These are phyloP conservation scores for Ceyx melanurus DNA, from an alignment of 2,113 vertebrate genomes.

Conservation along the genomic window DNA sequence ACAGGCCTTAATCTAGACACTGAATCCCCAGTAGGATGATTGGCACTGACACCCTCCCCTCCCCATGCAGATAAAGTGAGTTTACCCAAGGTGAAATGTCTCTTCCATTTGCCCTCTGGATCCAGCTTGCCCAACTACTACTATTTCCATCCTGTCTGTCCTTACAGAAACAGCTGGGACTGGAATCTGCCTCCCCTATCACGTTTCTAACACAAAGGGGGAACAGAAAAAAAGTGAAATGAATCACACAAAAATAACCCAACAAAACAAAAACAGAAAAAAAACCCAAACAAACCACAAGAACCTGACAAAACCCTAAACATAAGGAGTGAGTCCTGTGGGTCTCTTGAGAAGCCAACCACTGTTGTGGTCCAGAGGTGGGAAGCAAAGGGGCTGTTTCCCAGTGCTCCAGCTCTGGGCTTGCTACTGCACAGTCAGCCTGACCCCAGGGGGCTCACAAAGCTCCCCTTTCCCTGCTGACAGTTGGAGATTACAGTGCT, in stretches of 20 bases:
- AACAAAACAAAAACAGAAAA: background rate
- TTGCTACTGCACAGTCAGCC: background rate
- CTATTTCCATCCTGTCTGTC: background rate
- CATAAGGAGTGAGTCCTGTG: background rate
- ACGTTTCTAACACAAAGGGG: background rate
- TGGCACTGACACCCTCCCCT: too few species aligned
- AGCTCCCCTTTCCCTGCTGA: conserved; percentile 28
- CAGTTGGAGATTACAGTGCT: conserved; percentile 21
- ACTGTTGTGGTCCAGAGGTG: background rate
- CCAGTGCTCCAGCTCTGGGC: background rate
- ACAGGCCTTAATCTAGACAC: accelerated
- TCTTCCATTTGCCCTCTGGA: background rate
- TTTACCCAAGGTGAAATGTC: background rate
- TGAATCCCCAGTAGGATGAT: background rate
- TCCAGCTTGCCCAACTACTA: background rate
- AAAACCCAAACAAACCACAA: too few species aligned
- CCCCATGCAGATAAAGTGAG: accelerated
- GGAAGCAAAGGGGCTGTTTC: background rate
- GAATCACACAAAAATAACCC: background rate
- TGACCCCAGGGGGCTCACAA: background rate
- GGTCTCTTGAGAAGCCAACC: background rate
- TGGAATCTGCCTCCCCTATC: background rate
- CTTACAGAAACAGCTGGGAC: background rate
- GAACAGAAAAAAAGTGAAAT: background rate
- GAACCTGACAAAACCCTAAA: background rate